Evolutionary conservation across 2,113 vertebrate genomes (phyloP).

Genomic region (Pangasianodon gigas): DNA sequence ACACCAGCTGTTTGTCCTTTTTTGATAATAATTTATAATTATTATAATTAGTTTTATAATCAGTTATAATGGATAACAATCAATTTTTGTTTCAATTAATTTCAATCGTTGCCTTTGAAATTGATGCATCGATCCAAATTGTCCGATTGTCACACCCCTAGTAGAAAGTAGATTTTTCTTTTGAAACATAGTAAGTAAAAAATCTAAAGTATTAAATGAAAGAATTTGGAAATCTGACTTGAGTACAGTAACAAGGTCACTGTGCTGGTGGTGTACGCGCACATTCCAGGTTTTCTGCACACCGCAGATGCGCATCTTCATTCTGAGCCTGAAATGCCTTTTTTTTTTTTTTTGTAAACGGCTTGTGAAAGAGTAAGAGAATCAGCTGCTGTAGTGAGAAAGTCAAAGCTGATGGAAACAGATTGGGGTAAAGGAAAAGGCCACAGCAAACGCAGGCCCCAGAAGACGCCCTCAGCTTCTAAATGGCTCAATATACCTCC

Average conservation of each 20-base stretch:
- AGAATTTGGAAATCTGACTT: background rate
- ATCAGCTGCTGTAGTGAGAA: constrained; percentile 58
- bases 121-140: background rate
- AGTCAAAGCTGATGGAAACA: constrained; percentile 71
- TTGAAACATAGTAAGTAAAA: background rate
- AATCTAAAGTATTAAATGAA: background rate
- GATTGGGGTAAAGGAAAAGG: constrained; percentile 63
- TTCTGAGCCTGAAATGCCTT: background rate
- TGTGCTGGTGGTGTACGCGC: background rate
- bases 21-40: background rate
- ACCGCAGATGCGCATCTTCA: background rate
- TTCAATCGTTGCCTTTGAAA: background rate
- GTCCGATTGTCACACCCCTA: background rate
- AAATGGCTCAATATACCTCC: constrained; percentile 79
- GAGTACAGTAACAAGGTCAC: background rate
- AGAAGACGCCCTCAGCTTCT: constrained; percentile 67
- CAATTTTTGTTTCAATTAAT: background rate
- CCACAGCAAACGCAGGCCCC: constrained; percentile 63
- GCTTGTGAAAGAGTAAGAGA: constrained; percentile 50
- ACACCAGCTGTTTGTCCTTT: background rate
- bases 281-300: background rate
- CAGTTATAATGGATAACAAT: background rate
- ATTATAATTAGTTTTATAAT: background rate
- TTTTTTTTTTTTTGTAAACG: background rate
- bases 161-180: background rate